These are phyloP conservation scores for Pristionchus fissidentatus DNA, from an alignment of 2,888 invertebrate species.

Conservation along the genomic window DNA sequence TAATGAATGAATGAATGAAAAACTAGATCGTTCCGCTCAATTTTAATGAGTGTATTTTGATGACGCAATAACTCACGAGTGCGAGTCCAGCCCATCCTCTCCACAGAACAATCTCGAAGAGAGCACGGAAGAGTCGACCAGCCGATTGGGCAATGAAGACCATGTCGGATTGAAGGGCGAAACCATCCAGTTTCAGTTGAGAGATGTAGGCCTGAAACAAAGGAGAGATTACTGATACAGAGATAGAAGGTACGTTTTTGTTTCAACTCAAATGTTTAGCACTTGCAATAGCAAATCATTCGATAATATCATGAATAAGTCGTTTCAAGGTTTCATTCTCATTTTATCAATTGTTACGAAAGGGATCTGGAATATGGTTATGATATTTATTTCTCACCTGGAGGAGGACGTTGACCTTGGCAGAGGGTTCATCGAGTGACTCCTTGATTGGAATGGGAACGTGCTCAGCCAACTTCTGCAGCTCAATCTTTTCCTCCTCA, in stretches of 20 bases:
- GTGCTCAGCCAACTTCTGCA: slow-evolving; percentile 93
- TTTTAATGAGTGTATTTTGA: too few species aligned
- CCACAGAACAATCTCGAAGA: slow-evolving; percentile 94
- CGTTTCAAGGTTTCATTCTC: not conserved
- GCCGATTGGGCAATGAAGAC: slow-evolving; percentile 98
- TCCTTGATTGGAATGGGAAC: slow-evolving; percentile 99
- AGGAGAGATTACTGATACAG: not conserved
- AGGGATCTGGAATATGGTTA: not conserved
- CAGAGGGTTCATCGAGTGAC: slow-evolving; percentile 96
- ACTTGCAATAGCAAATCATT: not conserved
- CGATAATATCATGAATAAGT: not conserved
- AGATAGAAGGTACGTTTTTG: not conserved
- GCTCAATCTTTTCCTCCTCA: slow-evolving; percentile 92
- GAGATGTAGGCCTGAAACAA: slow-evolving; percentile 90
- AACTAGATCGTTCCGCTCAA: too few species aligned
- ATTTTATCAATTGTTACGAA: not conserved
- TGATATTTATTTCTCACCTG: slow-evolving; percentile 67
- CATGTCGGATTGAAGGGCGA: slow-evolving; percentile 99
- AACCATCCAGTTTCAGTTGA: slow-evolving; percentile 96
- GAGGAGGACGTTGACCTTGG: slow-evolving; percentile 82
- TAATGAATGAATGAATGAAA: not conserved
- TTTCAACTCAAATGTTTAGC: not conserved
- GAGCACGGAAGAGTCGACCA: slow-evolving; percentile 91
- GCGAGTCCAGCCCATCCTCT: slow-evolving; percentile 97
- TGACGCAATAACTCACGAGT: slow-evolving; percentile 78